These are phyloP conservation scores for Melanerpes aurifrons DNA, from an alignment of 2,113 vertebrate species.

Conservation along the genomic window DNA sequence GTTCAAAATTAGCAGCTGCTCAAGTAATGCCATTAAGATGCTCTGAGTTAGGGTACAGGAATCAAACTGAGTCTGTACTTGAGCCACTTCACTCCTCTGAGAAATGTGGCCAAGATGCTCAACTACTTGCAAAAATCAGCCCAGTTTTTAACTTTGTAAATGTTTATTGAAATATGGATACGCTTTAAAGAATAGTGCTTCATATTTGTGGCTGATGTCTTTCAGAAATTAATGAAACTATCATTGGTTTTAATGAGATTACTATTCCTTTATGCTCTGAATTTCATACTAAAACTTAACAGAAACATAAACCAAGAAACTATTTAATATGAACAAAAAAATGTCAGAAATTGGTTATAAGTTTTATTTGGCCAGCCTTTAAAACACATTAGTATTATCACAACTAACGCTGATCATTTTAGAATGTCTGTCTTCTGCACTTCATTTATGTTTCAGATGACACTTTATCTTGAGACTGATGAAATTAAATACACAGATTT, in stretches of 20 bases:
- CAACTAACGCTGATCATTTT: background rate
- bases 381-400: background rate
- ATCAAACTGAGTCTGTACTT: background rate
- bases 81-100: background rate
- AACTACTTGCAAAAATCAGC: background rate
- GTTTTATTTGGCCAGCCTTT: background rate
- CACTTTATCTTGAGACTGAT: background rate
- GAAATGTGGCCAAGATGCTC: background rate
- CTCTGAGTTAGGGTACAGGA: background rate
- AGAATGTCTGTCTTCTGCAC: background rate
- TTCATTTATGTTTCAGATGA: background rate
- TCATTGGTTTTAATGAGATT: background rate
- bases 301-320: background rate
- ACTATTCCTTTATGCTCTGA: background rate
- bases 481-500: background rate
- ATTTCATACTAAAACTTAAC: background rate
- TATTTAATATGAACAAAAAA: background rate
- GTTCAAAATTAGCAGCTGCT: constrained; percentile 3
- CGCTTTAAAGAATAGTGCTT: background rate
- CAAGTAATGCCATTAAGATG: background rate
- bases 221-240: background rate
- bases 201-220: background rate
- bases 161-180: background rate
- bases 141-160: background rate
- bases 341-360: background rate